Evolutionary conservation across 2,888 invertebrate genomes (phyloP), one percentile per base, ranked within the genome.

Genomic region (Abrostola tripartita): DNA sequence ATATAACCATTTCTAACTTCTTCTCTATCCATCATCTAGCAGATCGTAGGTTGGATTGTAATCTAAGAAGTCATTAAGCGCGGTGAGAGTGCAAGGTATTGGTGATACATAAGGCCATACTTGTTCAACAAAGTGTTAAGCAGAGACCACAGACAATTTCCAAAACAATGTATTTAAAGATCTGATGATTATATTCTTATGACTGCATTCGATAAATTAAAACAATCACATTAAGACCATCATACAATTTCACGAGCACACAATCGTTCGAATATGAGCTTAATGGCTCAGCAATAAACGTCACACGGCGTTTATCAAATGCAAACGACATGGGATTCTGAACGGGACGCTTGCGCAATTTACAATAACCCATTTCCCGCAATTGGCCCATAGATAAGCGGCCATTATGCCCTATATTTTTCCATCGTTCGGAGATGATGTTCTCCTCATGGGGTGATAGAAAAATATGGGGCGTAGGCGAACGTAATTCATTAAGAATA

Each of bases 401-500:
- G 52, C 53, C 11, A 62, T 72, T 64, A 75, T 40, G 35, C 56
- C 60, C 57, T 57, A 61, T 65, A 75, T 65, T 63, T 60, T 63
- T 57, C 61, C 56, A 77, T 65, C 59, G 63, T 58, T 58, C 38
- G 54, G 53, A 44, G 60, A 55, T 65, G 66, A 71, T 65, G 53
- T 64, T 58, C 41, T 37, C 55, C 63, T 66, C 60, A 63, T 65
- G 62, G 65, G 61, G 63, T 64, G 61, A 61, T 77, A 65, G 65
- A 65, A 66, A 61, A 65, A 61, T 65, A 72, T 67, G 62, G 41
- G 35, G 63, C 53, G 44, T 58, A 52, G 65, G 38, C 40, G 53
- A 54, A 35, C 53, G 65, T 71, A 65, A 67, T 76, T 71, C 66
- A 71, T 77, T 74, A 71, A 52, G 42, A 63, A 57, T 67, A 56